phyloP scores from a whole-genome alignment of 2,113 vertebrate species.

The Cyphomyrus plagiostoma region DNA sequence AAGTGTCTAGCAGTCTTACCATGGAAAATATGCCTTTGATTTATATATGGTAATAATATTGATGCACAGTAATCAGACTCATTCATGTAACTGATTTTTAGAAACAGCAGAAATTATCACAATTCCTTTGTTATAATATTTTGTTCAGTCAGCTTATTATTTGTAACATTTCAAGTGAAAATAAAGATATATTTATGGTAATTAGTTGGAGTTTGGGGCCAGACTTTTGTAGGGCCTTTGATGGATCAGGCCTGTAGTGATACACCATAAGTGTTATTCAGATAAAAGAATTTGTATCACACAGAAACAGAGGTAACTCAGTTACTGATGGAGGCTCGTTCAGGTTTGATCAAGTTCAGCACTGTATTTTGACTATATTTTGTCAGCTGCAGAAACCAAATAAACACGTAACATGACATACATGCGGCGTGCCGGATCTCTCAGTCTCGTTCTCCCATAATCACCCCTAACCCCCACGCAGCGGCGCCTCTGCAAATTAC shows the following conservation, averaged over 20 bases:
- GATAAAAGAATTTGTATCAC: neutral
- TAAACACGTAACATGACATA: neutral
- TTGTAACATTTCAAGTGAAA: neutral
- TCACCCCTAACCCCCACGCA: neutral
- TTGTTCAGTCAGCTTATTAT: neutral
- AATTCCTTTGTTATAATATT: neutral
- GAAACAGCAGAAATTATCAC: neutral
- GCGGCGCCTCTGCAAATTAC: neutral
- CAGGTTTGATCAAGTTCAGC: neutral
- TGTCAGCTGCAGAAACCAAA: neutral
- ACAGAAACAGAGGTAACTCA: neutral
- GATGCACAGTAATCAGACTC: neutral
- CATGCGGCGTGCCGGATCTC: neutral
- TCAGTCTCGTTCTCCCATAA: neutral
- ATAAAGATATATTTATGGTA: neutral
- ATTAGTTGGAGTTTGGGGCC: neutral
- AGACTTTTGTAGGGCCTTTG: neutral
- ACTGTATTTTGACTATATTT: constrained; percentile 1
- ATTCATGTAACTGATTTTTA: neutral
- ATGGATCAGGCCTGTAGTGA: neutral
- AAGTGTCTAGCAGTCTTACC: neutral
- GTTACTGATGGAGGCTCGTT: neutral
- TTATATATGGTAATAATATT: neutral
- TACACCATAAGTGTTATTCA: neutral
- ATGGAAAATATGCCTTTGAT: neutral